phyloP scores from a whole-genome alignment of 2,888 invertebrate species.

The Perizoma affinitatum region DNA sequence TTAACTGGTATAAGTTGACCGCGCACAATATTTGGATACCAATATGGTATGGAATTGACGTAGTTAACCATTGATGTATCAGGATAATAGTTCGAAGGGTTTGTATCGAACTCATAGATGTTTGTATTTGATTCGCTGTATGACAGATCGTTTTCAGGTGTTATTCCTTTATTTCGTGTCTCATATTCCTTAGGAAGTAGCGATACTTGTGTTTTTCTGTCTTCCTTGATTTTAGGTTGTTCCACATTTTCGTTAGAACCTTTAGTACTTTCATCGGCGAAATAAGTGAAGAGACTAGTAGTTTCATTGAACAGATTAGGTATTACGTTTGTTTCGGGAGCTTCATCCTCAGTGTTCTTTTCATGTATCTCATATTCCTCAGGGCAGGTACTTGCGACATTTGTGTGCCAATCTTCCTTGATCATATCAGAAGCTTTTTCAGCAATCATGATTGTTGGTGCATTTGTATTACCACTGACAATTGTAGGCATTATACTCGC shows the following conservation, averaged over 20 bases:
- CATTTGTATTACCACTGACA: constrained; percentile 91
- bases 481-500: constrained; percentile 93
- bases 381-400: constrained; percentile 45
- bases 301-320: constrained; percentile 63
- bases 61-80: constrained; percentile 15
- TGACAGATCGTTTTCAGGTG: constrained; percentile 19
- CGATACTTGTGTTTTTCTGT: constrained; percentile 20
- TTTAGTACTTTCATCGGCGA: constrained; percentile 27
- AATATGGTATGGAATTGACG: constrained; percentile 26
- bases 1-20: constrained; percentile 31
- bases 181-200: constrained; percentile 32
- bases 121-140: constrained; percentile 23
- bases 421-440: constrained; percentile 93
- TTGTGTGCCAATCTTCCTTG: constrained; percentile 86
- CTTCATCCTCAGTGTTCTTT: constrained; percentile 44
- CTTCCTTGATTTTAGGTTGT: constrained; percentile 4
- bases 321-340: constrained; percentile 36
- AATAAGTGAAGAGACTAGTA: constrained; percentile 55
- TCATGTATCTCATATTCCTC: constrained; percentile 35
- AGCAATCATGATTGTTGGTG: constrained; percentile 92
- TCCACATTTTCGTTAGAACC: constrained; percentile 13
- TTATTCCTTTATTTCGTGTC: constrained; percentile 26
- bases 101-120: constrained; percentile 23
- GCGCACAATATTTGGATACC: constrained; percentile 30
- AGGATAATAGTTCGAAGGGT: constrained; percentile 18